phyloP scores from a whole-genome alignment of 2,113 vertebrate genomes.

The Thryonomys swinderianus region DNA sequence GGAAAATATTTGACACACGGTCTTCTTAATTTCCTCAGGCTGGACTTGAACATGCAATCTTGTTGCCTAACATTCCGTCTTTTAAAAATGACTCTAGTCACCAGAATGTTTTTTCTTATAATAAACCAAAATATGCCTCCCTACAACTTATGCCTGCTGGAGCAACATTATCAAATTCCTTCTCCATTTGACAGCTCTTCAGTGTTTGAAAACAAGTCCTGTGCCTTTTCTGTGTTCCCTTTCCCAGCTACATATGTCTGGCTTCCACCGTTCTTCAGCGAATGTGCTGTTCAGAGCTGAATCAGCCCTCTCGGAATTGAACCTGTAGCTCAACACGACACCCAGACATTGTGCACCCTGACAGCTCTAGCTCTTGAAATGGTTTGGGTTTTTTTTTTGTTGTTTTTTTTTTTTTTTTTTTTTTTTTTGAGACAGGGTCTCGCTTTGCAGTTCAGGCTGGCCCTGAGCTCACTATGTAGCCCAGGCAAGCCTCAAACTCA shows the following conservation, averaged over 20 bases:
- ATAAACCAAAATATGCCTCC: slow-evolving; percentile 18
- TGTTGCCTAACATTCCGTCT: not conserved
- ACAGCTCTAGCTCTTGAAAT: not conserved
- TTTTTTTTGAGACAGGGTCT: too few relatives aligned
- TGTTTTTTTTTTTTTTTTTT: too few relatives aligned
- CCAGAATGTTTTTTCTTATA: slow-evolving; percentile 1
- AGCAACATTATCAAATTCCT: not conserved
- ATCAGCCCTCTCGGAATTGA: not conserved
- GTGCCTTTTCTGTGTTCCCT: slow-evolving; percentile 22
- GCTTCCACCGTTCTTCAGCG: slow-evolving; percentile 2
- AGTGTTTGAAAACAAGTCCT: slow-evolving; percentile 66
- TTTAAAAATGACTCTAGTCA: slow-evolving; percentile 10
- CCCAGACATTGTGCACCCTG: not conserved
- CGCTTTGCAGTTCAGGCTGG: too few relatives aligned
- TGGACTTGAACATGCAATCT: not conserved
- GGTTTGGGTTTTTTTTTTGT: not conserved
- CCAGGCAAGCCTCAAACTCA: too few relatives aligned
- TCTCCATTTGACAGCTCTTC: slow-evolving; percentile 50
- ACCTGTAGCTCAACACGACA: not conserved
- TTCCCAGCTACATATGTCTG: slow-evolving; percentile 44
- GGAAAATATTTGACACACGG: not conserved
- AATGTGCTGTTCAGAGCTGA: slow-evolving; percentile 28
- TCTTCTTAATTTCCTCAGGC: not conserved
- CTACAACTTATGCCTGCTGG: not conserved
- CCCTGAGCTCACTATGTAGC: too few relatives aligned